Conservation (phyloP, 2,113 vertebrate species). For the Neolamprologus ventralis region DNA sequence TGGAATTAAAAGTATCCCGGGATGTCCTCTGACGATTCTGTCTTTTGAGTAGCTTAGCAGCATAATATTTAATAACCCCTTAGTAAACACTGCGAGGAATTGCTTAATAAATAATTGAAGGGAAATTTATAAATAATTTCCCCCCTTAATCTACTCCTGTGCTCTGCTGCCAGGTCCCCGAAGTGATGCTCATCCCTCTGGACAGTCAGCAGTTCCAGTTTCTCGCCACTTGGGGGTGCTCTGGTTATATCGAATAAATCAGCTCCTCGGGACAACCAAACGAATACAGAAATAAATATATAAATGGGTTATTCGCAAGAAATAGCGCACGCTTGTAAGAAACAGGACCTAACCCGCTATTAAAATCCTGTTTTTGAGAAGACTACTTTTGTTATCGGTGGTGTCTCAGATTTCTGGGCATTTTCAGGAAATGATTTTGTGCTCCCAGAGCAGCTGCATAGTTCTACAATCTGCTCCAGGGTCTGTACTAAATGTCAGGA, state of each 20-base stretch:
- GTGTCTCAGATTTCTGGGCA: slow-evolving; percentile 55
- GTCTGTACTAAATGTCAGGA: slow-evolving; percentile 15
- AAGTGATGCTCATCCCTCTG: slow-evolving; percentile 55
- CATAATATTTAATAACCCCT: slow-evolving; percentile 71
- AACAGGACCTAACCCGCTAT: slow-evolving; percentile 57
- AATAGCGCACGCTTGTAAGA: slow-evolving; percentile 48
- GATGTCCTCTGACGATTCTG: slow-evolving; percentile 54
- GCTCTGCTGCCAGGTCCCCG: slow-evolving; percentile 43
- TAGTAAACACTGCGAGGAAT: slow-evolving; percentile 69
- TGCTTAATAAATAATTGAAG: slow-evolving; percentile 74
- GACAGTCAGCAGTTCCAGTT: neutral
- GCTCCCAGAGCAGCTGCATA: slow-evolving; percentile 3
- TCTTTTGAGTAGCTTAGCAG: slow-evolving; percentile 60
- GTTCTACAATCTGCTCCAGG: neutral
- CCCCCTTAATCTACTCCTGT: slow-evolving; percentile 59
- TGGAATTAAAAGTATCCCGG: slow-evolving; percentile 49
- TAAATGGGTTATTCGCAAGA: slow-evolving; percentile 30
- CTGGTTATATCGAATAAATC: slow-evolving; percentile 31
- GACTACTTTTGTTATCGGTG: slow-evolving; percentile 59
- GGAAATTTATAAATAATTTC: slow-evolving; percentile 71
- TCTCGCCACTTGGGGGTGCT: slow-evolving; percentile 55
- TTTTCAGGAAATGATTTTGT: slow-evolving; percentile 62
- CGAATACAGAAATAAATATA: neutral
- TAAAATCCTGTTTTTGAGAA: slow-evolving; percentile 65
- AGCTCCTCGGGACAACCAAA: neutral